These are phyloP conservation scores for Sebastes dallii DNA, from an alignment of 2,797 vertebrate species.

Conservation along the genomic window DNA sequence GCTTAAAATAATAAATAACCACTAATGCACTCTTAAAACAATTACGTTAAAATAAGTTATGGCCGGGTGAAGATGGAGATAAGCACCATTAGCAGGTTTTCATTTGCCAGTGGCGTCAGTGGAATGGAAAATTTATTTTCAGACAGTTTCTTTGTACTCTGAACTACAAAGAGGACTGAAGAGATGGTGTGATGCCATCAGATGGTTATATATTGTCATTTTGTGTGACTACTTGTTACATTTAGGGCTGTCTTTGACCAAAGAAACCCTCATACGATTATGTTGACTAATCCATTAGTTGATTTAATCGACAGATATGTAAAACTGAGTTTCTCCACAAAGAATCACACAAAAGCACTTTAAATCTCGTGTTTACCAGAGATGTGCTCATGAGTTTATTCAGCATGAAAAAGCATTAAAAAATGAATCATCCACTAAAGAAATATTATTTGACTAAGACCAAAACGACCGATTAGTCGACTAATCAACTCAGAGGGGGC, in stretches of 20 bases:
- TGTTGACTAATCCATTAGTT: no score
- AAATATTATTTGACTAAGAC: no score
- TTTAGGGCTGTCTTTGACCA: background rate
- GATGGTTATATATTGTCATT: background rate
- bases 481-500: no score
- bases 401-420: background rate
- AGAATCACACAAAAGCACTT: background rate
- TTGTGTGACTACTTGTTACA: background rate
- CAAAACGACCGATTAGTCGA: background rate
- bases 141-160: background rate
- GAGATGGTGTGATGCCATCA: background rate
- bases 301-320: background rate
- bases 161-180: background rate
- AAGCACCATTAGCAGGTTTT: constrained; percentile 35
- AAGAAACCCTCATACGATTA: background rate
- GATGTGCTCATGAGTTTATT: background rate
- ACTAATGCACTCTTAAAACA: constrained; percentile 60
- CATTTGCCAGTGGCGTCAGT: constrained; percentile 7
- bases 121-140: constrained; percentile 13
- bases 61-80: constrained; percentile 21
- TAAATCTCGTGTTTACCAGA: background rate
- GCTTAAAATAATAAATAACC: constrained; percentile 46
- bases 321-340: background rate
- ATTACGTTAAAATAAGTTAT: constrained; percentile 32
- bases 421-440: background rate